Evolutionary conservation across 2,113 vertebrate genomes (phyloP), one percentile per base, ranked within the genome.

Genomic region (Pterocles burchelli): DNA sequence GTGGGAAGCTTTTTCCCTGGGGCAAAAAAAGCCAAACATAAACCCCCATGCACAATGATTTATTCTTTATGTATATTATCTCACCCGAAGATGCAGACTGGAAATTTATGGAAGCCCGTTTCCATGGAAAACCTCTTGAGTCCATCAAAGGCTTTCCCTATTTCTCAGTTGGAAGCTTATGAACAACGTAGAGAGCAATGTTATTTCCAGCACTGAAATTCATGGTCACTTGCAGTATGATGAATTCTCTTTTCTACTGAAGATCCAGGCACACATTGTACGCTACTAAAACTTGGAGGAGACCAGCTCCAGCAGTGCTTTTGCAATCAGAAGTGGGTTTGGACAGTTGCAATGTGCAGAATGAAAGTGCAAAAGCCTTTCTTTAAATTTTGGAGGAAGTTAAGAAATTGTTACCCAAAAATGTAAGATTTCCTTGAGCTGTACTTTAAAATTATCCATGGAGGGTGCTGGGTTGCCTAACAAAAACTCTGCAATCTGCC

Each of bases 201-300:
- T 58, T 94, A 76, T 82, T 94, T 91, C 83, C 55, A 29, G 55
- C 38, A n/a, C 46, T 88, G 61, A 79, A 94, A 83, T 70, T 91
- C 71, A 55, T 71, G 61, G 55, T 91, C 54, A 28, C 67, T 83
- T 88, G n/a, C 38, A 41, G 57, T 20, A 28, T 93, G 94, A 94
- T 74, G 63, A 85, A 63, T 88, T 95, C 21, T 91, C 78, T 46
- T 83, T 83, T 77, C 57, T 84, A 65, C 48, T 86, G 67, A 36
- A 51, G 38, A 81, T 43, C 24, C 62, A 81, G 79, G 24, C 66
- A 71, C 31, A 88, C 26, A 66, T 48, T 85, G 59, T 74, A 74
- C 45, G 45, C 87, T 66, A 38, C 74, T 90, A 82, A 95, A 95
- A 75, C 43, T 33, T 8, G 5, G 72, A 80, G 68, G 79, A 90